phyloP scores from a whole-genome alignment of 1,140 invertebrate species.

The Zelostemma sp. region DNA sequence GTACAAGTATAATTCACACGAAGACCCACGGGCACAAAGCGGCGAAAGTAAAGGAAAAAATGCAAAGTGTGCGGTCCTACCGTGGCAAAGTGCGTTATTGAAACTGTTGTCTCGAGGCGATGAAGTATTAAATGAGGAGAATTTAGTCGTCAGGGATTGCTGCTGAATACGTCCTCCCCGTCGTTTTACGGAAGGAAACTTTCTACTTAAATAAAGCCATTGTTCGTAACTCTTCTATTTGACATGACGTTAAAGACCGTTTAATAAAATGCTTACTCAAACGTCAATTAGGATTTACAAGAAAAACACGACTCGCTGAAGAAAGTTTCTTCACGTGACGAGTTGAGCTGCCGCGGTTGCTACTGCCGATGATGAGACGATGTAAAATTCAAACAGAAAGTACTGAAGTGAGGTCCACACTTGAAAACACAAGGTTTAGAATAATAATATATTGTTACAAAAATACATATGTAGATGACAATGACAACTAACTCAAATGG shows the following conservation, averaged over 20 bases:
- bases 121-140: constrained; percentile 21
- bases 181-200: constrained; percentile 13
- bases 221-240: constrained; percentile 33
- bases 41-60: constrained; percentile 6
- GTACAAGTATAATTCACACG: constrained; percentile 4
- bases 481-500: constrained; percentile 5
- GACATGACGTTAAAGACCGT: constrained; percentile 23
- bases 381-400: neutral
- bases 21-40: constrained; percentile 2
- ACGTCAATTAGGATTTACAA: constrained; percentile 20
- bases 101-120: constrained; percentile 21
- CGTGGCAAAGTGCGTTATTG: constrained; percentile 17
- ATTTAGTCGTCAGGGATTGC: constrained; percentile 13
- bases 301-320: constrained; percentile 6
- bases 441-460: constrained; percentile 12
- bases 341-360: neutral
- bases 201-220: constrained; percentile 23
- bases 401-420: neutral
- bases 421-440: no score
- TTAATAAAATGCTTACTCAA: constrained; percentile 26
- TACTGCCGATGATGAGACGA: constrained; percentile 5
- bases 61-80: constrained; percentile 11
- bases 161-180: neutral
- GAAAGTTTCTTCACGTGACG: constrained; percentile 5
- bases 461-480: constrained; percentile 9